Base-by-base conservation (phyloP, 2,113 vertebrate species). In the Eurypyga helias region DNA sequence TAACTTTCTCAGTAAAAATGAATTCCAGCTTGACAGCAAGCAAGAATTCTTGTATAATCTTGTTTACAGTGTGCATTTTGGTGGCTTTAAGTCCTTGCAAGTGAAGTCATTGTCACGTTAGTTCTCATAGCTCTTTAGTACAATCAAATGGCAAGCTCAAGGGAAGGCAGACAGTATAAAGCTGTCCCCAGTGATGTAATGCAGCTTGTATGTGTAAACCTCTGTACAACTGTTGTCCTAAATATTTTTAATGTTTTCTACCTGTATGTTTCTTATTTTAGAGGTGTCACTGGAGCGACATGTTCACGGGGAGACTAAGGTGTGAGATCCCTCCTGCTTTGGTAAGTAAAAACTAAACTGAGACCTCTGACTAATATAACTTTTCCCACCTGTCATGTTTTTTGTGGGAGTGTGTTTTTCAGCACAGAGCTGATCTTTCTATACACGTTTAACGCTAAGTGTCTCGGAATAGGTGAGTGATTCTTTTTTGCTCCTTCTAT, bases 281-380 rank as follows among this genome's bases (percentile, higher is more conserved):
- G 99, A 98, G 98, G 80, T 99, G 99, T 97, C 98, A 99, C 82
- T 99, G 99, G 99, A 99, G 99, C 48, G 99, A 99, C 96, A 99
- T 99, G 99, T 99, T 99, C 96, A 99, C 99, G 0, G 99, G 99
- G 43, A 99, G 99, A 26, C 97, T 99, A 66, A 99, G 99, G 51
- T 98, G 99, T 18, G 99, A 99, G 98, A 99, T 99, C 86, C 99
- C 99, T n/a, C 98, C 99, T 14, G 99, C 99, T 49, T 96, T 99
- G 99, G 99, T 99, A 98, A 98, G 98, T 96, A n/a, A 75, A 83
- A 91, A 58, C 55, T 81, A 87, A 52, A 61, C 48, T 78, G 76
- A 89, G 77, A 43, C 46, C 60, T 87, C 33, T 84, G 19, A 15
- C 34, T 62, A 48, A n/a, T 31, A 11, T 11, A 78, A n/a, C 7